Percentiles rank a stretch among this genome's conserved stretches.
These are phyloP conservation scores for Lutjanus erythropterus DNA, from an alignment of 2,113 vertebrate genomes.

Conservation along the genomic window DNA sequence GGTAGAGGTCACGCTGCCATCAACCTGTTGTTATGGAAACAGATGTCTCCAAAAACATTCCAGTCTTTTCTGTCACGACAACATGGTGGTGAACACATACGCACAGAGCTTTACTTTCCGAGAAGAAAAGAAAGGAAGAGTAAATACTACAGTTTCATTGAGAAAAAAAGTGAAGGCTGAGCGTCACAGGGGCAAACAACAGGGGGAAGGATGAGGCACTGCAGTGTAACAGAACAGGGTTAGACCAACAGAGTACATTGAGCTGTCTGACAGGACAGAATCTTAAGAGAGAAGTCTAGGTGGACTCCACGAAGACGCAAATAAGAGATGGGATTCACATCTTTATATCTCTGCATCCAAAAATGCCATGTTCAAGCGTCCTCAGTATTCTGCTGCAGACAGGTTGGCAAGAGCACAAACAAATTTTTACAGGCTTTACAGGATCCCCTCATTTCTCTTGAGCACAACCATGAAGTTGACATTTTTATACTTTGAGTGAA, in stretches of 20 bases:
- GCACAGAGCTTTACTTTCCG: constrained; percentile 5
- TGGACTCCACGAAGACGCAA: background rate
- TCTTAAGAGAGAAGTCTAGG: too few relatives aligned
- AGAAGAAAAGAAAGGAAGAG: constrained; percentile 30
- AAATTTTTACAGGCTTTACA: background rate
- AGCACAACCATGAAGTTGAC: background rate
- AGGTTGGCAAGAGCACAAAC: background rate
- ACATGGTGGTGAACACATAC: constrained; percentile 17
- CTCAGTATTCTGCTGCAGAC: background rate
- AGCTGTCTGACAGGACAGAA: background rate
- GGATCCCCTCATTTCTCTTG: background rate
- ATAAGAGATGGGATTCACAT: background rate
- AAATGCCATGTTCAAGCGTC: background rate
- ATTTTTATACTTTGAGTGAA: background rate
- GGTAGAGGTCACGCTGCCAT: constrained; percentile 63
- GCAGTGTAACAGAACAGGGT: background rate
- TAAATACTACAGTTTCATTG: constrained; percentile 41
- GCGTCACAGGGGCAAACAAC: constrained; percentile 22
- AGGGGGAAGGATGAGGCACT: background rate
- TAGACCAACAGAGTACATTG: background rate
- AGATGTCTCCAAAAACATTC: constrained; percentile 68
- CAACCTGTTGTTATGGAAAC: constrained; percentile 75
- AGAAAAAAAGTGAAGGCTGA: constrained; percentile 9
- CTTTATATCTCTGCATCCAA: background rate
- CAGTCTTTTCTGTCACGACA: constrained; percentile 45